Percentiles rank a stretch among this genome's conserved stretches.
phyloP scores from a whole-genome alignment of 2,113 vertebrate species.

The Ifrita kowaldi region DNA sequence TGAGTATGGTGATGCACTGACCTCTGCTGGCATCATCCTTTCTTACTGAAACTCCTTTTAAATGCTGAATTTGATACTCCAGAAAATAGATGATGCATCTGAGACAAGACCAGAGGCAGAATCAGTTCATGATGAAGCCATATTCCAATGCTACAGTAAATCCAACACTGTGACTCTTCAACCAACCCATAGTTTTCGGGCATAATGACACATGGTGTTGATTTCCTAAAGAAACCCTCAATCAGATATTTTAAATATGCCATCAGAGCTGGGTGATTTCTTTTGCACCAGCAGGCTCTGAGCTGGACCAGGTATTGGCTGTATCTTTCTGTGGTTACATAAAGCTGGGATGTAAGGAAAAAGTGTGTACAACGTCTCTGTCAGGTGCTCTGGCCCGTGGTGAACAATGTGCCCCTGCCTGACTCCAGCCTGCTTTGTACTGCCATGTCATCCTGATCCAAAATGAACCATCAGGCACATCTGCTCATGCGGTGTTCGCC shows the following conservation, averaged over 20 bases:
- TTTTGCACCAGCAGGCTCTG: not conserved
- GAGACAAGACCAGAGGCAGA: not conserved
- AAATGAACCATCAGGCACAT: not conserved
- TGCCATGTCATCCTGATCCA: not conserved
- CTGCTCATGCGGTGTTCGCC: not conserved
- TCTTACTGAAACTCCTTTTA: not conserved
- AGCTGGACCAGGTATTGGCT: not conserved
- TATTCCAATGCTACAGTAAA: not conserved
- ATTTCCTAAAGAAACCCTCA: not conserved
- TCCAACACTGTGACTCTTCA: not conserved
- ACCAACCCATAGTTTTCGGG: not conserved
- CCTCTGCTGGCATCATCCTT: not conserved
- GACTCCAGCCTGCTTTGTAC: not conserved
- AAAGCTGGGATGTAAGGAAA: not conserved
- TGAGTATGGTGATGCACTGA: not conserved
- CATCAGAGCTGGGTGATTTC: not conserved
- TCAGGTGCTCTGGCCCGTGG: not conserved
- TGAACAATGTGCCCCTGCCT: not conserved
- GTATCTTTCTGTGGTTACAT: not conserved
- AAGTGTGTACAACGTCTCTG: not conserved
- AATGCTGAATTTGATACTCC: not conserved
- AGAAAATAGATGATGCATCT: not conserved
- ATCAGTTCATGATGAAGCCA: not conserved
- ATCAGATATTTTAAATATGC: not conserved
- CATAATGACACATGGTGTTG: rapidly evolving